Evolutionary conservation across 2,888 invertebrate species (phyloP).

Genomic region (Andrena haemorrhoa): DNA sequence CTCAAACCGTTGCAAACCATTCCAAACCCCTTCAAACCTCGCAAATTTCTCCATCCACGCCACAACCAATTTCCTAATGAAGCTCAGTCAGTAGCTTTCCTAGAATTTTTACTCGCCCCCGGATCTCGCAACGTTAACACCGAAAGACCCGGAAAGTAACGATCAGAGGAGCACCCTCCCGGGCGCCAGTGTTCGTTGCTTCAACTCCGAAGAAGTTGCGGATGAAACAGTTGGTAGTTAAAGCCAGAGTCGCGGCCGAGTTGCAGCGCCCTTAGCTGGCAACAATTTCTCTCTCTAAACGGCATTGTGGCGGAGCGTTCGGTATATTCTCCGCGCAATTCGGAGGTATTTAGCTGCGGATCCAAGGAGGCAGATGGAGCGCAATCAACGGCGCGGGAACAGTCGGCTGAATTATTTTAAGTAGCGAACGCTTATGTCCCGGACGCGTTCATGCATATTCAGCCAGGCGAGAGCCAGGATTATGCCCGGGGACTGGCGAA

Average conservation of each 20-base stretch:
- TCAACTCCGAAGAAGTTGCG: constrained; percentile 22
- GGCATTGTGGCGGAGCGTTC: not conserved
- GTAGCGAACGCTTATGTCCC: constrained; percentile 61
- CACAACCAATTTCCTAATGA: too few relatives aligned
- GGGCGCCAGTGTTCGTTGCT: not conserved
- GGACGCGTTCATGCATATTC: constrained; percentile 70
- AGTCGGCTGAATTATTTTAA: constrained; percentile 68
- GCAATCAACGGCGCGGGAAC: constrained; percentile 54
- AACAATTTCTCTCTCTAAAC: constrained; percentile 27
- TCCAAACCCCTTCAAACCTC: too few relatives aligned
- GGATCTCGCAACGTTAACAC: too few relatives aligned
- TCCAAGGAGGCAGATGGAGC: constrained; percentile 41
- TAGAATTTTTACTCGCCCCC: too few relatives aligned
- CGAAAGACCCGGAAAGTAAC: not conserved
- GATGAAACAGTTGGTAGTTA: constrained; percentile 18
- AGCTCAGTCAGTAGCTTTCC: too few relatives aligned
- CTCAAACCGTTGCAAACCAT: too few relatives aligned
- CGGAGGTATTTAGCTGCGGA: constrained; percentile 35
- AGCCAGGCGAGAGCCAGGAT: constrained; percentile 53
- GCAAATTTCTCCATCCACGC: too few relatives aligned
- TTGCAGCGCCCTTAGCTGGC: constrained; percentile 21
- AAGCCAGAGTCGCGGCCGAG: constrained; percentile 19
- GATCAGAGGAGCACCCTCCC: not conserved
- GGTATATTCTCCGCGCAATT: constrained; percentile 26
- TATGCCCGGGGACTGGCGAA: constrained; percentile 49